Base-by-base conservation (phyloP, 2,113 vertebrate genomes). In the Cyanoramphus novaezelandiae region DNA sequence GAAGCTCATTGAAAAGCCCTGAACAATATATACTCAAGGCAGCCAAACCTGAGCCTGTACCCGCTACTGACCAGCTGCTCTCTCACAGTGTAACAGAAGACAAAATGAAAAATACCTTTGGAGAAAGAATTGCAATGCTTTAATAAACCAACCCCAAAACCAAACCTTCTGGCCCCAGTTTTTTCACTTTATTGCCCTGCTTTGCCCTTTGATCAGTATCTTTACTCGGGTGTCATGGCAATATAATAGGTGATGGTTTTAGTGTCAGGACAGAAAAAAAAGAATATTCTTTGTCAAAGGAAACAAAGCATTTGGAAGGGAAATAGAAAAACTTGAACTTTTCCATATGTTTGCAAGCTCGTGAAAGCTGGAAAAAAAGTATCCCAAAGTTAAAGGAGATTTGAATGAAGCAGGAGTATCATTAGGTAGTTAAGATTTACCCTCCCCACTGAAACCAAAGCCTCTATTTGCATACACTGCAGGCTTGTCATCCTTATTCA, bases 161-260 rank as follows among this genome's bases (percentile, higher is more conserved):
- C 37, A 95, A 94, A 87, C 77, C 93, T 88, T 59, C 89, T 96
- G 91, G 80, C 41, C 78, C 43, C n/a, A 41, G 7, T 69, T 76
- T 85, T 79, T 79, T 53, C 29, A 19, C 57, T 96, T 97, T 97
- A 97, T 95, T 95, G 79, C 92, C 57, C 86, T 80, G 35, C 90
- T 90, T 86, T 95, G 90, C 79, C 92, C 86, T 97, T 96, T 97
- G 89, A 97, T 97, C 91, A n/a, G 41, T 89, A 80, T 97, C 94
- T 94, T 96, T 91, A n/a, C 91, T 96, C 81, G 88, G 86, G 86
- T 91, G 82, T 95, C 91, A 78, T 94, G 85, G 88, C 88, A 95
- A 90, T 95, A 92, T 94, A 95, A 92, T 95, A 97, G 92, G 93
- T 89, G 92, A 92, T 83, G 90, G 94, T 94, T 97, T 96, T 93